These are phyloP conservation scores for Myotis lucifugus DNA, from an alignment of 2,113 vertebrate genomes.

Conservation along the genomic window DNA sequence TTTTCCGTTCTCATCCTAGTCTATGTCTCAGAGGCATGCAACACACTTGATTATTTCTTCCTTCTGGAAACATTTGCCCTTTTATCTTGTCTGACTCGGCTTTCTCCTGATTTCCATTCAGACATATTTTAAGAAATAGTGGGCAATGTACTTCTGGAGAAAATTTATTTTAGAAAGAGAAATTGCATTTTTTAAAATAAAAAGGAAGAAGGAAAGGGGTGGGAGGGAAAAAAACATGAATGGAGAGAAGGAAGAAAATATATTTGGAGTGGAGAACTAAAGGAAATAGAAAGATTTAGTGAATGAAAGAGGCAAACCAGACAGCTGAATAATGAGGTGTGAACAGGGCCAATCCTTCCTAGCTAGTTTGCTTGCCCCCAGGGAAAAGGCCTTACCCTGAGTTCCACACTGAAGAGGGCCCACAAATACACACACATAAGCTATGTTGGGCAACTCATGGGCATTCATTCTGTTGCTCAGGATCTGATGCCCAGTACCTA, in stretches of 20 bases:
- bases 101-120: neutral
- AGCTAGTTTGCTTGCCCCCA: neutral
- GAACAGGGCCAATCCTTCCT: neutral
- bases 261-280: neutral
- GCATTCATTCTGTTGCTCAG: neutral
- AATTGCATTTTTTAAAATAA: neutral
- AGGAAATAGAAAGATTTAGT: neutral
- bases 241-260: neutral
- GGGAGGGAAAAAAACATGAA: neutral
- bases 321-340: neutral
- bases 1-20: neutral
- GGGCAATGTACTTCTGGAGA: neutral
- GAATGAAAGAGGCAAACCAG: neutral
- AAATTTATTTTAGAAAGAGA: neutral
- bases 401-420: neutral
- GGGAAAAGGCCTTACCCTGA: neutral
- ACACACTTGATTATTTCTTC: neutral
- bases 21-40: neutral
- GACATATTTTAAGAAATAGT: neutral
- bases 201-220: neutral
- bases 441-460: neutral
- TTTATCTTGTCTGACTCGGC: neutral
- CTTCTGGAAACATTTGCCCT: neutral
- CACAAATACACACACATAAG: neutral
- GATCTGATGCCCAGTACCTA: neutral